These are phyloP conservation scores for Masticophis lateralis DNA, from an alignment of 2,797 vertebrate species.

Conservation along the genomic window DNA sequence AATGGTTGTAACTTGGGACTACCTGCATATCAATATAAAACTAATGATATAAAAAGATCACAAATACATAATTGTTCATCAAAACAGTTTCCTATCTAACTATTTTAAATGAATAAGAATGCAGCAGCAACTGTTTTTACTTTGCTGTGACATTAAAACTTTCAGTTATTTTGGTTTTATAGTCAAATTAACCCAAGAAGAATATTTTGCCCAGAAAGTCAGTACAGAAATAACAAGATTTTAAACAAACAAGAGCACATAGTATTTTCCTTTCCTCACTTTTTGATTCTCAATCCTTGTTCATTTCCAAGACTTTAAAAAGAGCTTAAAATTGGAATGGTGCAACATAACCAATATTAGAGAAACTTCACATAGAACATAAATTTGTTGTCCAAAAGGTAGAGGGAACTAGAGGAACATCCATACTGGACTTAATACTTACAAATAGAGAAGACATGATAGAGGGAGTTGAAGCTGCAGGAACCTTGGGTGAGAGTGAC, in stretches of 20 bases:
- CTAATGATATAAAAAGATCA: neutral
- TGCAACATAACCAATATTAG: neutral
- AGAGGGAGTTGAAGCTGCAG: too few species aligned
- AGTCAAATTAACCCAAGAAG: neutral
- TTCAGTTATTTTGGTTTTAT: neutral
- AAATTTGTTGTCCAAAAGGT: too few species aligned
- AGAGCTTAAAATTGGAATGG: neutral
- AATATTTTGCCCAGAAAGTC: neutral
- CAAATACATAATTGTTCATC: neutral
- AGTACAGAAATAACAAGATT: neutral
- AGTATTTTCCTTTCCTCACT: neutral
- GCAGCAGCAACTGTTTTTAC: neutral
- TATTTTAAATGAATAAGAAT: neutral
- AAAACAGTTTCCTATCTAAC: neutral
- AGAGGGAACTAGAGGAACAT: too few species aligned
- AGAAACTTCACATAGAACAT: neutral
- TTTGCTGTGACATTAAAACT: neutral
- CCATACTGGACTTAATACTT: too few species aligned
- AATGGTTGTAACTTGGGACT: neutral
- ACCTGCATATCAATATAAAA: neutral
- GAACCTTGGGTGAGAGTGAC: too few species aligned
- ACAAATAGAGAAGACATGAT: too few species aligned
- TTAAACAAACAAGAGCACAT: neutral
- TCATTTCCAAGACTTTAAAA: neutral
- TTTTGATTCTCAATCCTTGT: neutral